Base-by-base conservation (phyloP, 1,140 invertebrate genomes). In the Brachionus angularis region DNA sequence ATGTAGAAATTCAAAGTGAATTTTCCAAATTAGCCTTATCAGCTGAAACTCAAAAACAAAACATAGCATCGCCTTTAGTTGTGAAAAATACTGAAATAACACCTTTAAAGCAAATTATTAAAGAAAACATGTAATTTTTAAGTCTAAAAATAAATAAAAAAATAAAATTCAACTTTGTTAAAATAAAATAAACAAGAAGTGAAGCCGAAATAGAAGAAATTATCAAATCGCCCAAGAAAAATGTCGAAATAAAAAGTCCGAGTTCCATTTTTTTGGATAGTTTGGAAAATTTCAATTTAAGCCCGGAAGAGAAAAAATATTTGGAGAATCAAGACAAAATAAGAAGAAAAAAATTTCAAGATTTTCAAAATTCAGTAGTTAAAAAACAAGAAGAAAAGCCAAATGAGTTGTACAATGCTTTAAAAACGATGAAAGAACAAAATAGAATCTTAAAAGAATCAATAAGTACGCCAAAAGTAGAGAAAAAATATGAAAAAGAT, bases 221-320 rank as follows among this genome's bases (percentile, higher is more conserved):
- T n/a, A n/a, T n/a, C n/a, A n/a, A n/a, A n/a, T n/a, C n/a, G n/a
- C n/a, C n/a, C n/a, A n/a, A n/a, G n/a, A n/a, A n/a, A n/a, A n/a
- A n/a, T 58, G 53, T 39, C 8, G 1, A 2, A 3, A 18, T 23
- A 3, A 58, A 58, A 12, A 39, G 34, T 23, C 39, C 39, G 16
- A 39, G 33, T 36, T n/a, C n/a, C 33, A 36, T 25, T 39, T 58
- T 10, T 58, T 29, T n/a, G n/a, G n/a, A n/a, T n/a, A n/a, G n/a
- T 36, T 12, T 58, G 16, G 14, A 5, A 23, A 34, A 58, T 8
- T 12, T 58, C 5, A 39, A 39, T 5, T 21, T 58, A 1, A 58
- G 53, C 25, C 53, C 53, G 7, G 53, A 58, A 39, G 53, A 58
- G 3, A 58, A 58, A 36, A 5, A 27, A 0, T 58, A 58, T n/a